A percentile compares a stretch with the other conserved stretches of the same genome.
These are phyloP conservation scores for Felis catus DNA, from an alignment of 2,113 vertebrate species.

Conservation along the genomic window F.catus_Fca126_mat1.0 CM031420.1:1493501-1494000, in stretches of 20 bases:
- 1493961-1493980: not conserved
- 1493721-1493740: not conserved
- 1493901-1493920: rapidly evolving
- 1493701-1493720: not conserved
- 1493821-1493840: not conserved
- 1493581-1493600: not conserved
- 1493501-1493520: not conserved
- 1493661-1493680: not conserved
- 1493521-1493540: not conserved
- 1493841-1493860: not conserved
- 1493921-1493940: not conserved
- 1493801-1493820: not conserved
- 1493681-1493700: not conserved
- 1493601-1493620: not conserved
- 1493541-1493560: not conserved
- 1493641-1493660: not conserved
- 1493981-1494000: not conserved
- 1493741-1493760: not conserved
- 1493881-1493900: not conserved
- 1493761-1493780: rapidly evolving
- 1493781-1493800: not conserved
- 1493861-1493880: not conserved
- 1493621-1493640: not conserved
- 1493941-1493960: not conserved
- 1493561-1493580: rapidly evolving